These are phyloP conservation scores for Propithecus deckenii DNA, from an alignment of 2,797 vertebrate species.

Conservation along the genomic window DNA sequence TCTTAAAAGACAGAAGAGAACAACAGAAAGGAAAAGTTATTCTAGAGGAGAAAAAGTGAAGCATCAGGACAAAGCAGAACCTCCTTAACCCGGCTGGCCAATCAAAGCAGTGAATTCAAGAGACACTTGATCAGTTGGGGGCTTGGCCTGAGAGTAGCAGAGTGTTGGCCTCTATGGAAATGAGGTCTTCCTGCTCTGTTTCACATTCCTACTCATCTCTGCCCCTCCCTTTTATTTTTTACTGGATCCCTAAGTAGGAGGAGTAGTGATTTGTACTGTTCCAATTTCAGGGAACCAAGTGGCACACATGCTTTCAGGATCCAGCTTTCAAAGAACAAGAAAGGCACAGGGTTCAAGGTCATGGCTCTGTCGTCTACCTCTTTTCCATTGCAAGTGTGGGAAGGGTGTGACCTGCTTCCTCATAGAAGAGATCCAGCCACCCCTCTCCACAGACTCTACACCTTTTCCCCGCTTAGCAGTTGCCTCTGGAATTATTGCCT, in stretches of 20 bases:
- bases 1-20: constrained; percentile 50
- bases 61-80: background rate
- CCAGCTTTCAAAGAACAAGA: constrained; percentile 23
- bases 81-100: background rate
- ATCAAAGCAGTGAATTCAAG: constrained; percentile 13
- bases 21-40: constrained; percentile 41
- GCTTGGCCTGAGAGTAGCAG: background rate
- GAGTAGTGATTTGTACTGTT: background rate
- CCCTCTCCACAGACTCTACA: background rate
- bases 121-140: background rate
- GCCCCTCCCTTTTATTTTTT: background rate
- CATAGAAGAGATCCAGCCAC: background rate
- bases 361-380: background rate
- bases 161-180: background rate
- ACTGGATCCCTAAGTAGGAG: constrained; percentile 17
- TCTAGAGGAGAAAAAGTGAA: constrained; percentile 28
- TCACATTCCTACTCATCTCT: constrained; percentile 19
- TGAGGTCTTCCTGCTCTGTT: background rate
- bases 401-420: background rate
- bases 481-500: background rate
- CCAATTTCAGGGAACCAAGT: background rate
- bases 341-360: background rate
- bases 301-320: background rate
- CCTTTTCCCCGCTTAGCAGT: background rate
- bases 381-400: background rate